These are phyloP conservation scores for Drosophila paranaensis DNA, from an alignment of 2,888 invertebrate species.

Conservation along the genomic window DNA sequence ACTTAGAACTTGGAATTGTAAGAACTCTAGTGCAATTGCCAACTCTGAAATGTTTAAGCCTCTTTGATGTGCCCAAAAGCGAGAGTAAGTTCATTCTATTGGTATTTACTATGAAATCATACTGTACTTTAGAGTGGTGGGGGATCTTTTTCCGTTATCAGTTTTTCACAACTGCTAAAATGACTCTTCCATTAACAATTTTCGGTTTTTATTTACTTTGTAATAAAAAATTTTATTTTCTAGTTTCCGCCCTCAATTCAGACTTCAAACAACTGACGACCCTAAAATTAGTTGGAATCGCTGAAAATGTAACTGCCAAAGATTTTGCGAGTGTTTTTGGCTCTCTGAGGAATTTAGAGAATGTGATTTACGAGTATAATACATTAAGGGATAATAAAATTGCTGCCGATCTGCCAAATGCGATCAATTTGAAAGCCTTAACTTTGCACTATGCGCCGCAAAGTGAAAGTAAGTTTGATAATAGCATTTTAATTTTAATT, in stretches of 20 bases:
- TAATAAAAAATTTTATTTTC: neutral
- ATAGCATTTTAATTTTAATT: too few species aligned
- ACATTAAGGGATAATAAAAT: conserved; percentile 1
- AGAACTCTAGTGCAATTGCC: conserved; percentile 18
- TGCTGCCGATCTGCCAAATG: conserved; percentile 3
- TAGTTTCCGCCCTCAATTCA: conserved; percentile 15
- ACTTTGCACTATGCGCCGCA: conserved; percentile 14
- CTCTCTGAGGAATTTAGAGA: conserved; percentile 16
- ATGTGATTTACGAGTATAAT: conserved; percentile 7
- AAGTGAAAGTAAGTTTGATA: conserved; percentile 21
- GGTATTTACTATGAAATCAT: neutral
- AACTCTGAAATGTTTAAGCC: conserved; percentile 23
- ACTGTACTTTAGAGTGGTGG: neutral
- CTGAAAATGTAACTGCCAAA: conserved; percentile 7
- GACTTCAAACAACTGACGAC: conserved; percentile 14
- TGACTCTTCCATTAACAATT: too few species aligned
- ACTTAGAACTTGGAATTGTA: conserved; percentile 16
- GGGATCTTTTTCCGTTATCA: conserved; percentile 12
- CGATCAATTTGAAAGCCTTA: conserved; percentile 14
- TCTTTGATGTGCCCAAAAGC: conserved; percentile 3
- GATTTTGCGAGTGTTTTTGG: conserved; percentile 12
- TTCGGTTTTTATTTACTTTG: neutral
- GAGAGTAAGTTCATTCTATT: conserved; percentile 21
- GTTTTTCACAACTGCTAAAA: neutral
- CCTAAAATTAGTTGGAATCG: conserved; percentile 23